Conservation (phyloP, 1,140 invertebrate genomes). For the Rhizoglyphus robini region DNA sequence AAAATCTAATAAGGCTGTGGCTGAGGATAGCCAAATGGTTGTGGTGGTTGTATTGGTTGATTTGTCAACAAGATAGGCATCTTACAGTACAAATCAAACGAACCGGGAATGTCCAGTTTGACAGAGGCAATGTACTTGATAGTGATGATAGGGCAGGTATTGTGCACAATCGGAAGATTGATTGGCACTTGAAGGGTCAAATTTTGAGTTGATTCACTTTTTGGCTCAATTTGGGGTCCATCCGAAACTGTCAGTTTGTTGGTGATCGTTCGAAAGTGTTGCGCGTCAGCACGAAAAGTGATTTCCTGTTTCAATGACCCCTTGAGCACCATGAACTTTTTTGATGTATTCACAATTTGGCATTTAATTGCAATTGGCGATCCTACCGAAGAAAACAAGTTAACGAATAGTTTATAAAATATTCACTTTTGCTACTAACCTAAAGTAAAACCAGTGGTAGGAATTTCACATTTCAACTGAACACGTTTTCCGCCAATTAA, state of each 20-base stretch:
- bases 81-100: neutral
- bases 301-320: neutral
- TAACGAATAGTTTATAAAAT: neutral
- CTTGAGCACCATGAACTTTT: neutral
- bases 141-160: constrained; percentile 2
- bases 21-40: too few relatives aligned
- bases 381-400: neutral
- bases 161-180: constrained; percentile 8
- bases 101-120: constrained; percentile 6
- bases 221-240: neutral
- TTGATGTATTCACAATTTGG: neutral
- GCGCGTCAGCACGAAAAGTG: neutral
- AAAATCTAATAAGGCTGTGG: too few relatives aligned
- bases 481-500: neutral
- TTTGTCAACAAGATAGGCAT: constrained; percentile 5
- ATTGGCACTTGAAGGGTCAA: neutral
- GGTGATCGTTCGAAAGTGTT: neutral
- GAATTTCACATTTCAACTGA: neutral
- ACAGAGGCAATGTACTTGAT: neutral
- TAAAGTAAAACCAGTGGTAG: neutral
- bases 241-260: neutral
- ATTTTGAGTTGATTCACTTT: neutral
- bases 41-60: neutral
- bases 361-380: neutral
- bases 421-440: neutral